A percentile compares a stretch with the other conserved stretches of the same genome.
These are phyloP conservation scores for Drosophila gaucha DNA, from an alignment of 2,888 invertebrate species.

Conservation along the genomic window DNA sequence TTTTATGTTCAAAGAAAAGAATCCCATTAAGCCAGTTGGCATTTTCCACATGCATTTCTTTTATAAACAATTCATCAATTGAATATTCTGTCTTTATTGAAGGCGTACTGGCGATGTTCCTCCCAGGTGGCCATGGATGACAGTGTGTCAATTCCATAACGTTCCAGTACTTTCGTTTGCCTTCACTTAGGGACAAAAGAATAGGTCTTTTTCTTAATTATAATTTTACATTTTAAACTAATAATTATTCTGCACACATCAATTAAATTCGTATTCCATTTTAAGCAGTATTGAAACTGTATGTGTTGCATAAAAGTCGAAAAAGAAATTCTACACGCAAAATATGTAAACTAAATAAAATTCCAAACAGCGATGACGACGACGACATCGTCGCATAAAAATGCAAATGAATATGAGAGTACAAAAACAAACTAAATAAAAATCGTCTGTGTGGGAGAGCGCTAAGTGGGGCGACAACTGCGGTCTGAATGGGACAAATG, in stretches of 20 bases:
- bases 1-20: too few species aligned
- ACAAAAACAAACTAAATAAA: constrained; percentile 18
- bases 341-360: constrained; percentile 52
- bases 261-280: background rate
- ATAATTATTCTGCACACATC: constrained; percentile 6
- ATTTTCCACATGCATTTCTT: background rate
- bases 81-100: background rate
- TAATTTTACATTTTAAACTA: constrained; percentile 1
- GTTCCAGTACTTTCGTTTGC: constrained; percentile 1
- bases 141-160: constrained; percentile 15
- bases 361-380: constrained; percentile 23
- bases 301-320: constrained; percentile 35
- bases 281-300: constrained; percentile 11
- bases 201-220: background rate
- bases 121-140: background rate
- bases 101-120: background rate
- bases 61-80: background rate
- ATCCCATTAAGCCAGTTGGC: background rate
- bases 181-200: background rate
- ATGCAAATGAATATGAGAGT: constrained; percentile 58
- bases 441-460: constrained; percentile 45
- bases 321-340: constrained; percentile 34
- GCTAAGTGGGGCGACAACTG: constrained; percentile 54
- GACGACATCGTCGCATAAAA: constrained; percentile 56
- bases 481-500: constrained; percentile 45